Evolutionary conservation across 2,888 invertebrate genomes (phyloP).

Genomic region (Eristalinus aeneus): DNA sequence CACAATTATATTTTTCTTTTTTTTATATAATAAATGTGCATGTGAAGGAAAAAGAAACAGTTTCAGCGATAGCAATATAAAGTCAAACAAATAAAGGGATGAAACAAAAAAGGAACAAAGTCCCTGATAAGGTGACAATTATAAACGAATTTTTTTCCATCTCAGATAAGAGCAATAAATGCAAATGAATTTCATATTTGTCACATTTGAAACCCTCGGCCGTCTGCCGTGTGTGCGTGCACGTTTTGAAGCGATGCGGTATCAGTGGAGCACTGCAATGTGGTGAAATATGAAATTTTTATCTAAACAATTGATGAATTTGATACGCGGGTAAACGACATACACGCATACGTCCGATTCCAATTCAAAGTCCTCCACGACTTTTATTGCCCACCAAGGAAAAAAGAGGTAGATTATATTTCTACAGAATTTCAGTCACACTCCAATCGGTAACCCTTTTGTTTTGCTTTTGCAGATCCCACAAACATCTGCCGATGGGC

Average conservation of each 20-base stretch:
- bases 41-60: neutral
- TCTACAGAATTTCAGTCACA: constrained; percentile 37
- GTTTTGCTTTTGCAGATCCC: neutral
- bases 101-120: constrained; percentile 1
- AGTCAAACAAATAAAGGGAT: neutral
- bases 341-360: neutral
- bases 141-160: constrained; percentile 27
- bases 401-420: neutral
- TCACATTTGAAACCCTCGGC: neutral
- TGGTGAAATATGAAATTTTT: constrained; percentile 35
- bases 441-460: constrained; percentile 56
- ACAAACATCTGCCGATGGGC: constrained; percentile 56
- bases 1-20: constrained; percentile 3
- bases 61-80: constrained; percentile 10
- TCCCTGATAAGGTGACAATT: constrained; percentile 33
- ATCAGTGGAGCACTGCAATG: neutral
- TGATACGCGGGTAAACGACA: constrained; percentile 36
- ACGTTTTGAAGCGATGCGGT: constrained; percentile 1
- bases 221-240: constrained; percentile 13
- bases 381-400: neutral
- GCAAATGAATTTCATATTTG: constrained; percentile 25
- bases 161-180: constrained; percentile 46
- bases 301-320: constrained; percentile 33
- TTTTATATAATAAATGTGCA: neutral
- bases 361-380: neutral